Evolutionary conservation across 1,140 invertebrate genomes (phyloP).

Genomic region (Chironomus striatipennis): DNA sequence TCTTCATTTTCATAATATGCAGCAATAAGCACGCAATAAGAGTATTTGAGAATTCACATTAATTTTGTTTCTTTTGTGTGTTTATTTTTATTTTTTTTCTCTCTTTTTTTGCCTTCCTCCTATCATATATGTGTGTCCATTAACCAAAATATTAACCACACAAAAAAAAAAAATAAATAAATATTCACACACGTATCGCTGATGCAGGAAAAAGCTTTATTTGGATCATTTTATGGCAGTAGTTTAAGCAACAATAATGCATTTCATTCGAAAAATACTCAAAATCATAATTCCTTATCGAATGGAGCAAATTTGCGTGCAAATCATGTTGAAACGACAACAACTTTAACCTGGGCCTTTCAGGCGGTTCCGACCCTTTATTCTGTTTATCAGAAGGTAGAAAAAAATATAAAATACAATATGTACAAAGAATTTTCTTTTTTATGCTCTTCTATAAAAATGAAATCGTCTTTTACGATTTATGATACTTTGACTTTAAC

Average conservation of each 20-base stretch:
- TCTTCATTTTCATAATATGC: too few relatives aligned
- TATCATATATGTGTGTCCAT: not conserved
- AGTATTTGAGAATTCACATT: not conserved
- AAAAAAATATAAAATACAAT: not conserved
- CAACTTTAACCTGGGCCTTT: slow-evolving; percentile 65
- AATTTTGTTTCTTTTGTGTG: not conserved
- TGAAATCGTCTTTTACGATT: too few relatives aligned
- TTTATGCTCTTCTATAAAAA: too few relatives aligned
- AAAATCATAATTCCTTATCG: not conserved
- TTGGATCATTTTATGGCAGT: slow-evolving; percentile 19
- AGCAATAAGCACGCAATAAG: not conserved
- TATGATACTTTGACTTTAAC: too few relatives aligned
- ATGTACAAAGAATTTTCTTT: too few relatives aligned
- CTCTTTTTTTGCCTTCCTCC: not conserved
- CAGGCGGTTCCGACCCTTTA: slow-evolving; percentile 73
- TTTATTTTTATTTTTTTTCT: slow-evolving; percentile 4
- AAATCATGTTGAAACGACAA: slow-evolving; percentile 38
- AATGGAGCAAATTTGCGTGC: slow-evolving; percentile 32
- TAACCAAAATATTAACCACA: too few relatives aligned
- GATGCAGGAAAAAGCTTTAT: slow-evolving; percentile 18
- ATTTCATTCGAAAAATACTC: not conserved
- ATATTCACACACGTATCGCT: not conserved
- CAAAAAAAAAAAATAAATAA: too few relatives aligned
- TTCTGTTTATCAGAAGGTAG: slow-evolving; percentile 76
- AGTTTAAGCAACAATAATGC: not conserved